Evolutionary conservation across 2,888 invertebrate genomes (phyloP).

Genomic region (Trissolcus brochymenae): DNA sequence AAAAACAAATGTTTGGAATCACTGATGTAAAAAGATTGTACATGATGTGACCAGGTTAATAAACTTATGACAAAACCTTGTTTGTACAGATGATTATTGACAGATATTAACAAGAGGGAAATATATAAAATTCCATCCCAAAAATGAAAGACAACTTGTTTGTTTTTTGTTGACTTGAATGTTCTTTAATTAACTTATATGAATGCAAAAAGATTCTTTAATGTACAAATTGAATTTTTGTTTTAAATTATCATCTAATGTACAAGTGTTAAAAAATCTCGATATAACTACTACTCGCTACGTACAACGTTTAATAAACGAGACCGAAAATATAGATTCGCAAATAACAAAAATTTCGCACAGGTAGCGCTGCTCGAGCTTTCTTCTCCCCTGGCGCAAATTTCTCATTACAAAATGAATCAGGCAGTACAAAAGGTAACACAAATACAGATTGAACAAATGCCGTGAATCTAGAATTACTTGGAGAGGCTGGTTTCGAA

Average conservation of each 20-base stretch:
- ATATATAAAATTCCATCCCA: background rate
- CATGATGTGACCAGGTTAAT: no score
- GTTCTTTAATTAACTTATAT: slow-evolving; percentile 42
- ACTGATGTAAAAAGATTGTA: no score
- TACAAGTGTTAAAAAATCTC: slow-evolving; percentile 40
- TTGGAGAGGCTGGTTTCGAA: slow-evolving; percentile 29
- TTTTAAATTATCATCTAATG: slow-evolving; percentile 42
- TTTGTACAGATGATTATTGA: no score
- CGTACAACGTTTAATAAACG: slow-evolving; percentile 24
- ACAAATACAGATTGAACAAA: slow-evolving; percentile 4
- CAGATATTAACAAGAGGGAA: no score
- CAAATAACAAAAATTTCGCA: slow-evolving; percentile 11
- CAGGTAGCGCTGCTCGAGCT: slow-evolving; percentile 5
- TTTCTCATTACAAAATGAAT: background rate
- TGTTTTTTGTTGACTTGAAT: background rate
- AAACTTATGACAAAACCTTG: no score
- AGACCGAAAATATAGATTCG: background rate
- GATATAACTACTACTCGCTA: slow-evolving; percentile 35
- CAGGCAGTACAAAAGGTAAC: slow-evolving; percentile 1
- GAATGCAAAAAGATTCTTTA: slow-evolving; percentile 32
- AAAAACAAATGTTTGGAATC: no score
- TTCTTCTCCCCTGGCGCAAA: no score
- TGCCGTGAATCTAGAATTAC: slow-evolving; percentile 7
- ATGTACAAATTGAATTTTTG: slow-evolving; percentile 33
- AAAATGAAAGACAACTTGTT: no score